These are phyloP conservation scores for Archilochus colubris DNA, from an alignment of 2,113 vertebrate genomes.

Conservation along the genomic window DNA sequence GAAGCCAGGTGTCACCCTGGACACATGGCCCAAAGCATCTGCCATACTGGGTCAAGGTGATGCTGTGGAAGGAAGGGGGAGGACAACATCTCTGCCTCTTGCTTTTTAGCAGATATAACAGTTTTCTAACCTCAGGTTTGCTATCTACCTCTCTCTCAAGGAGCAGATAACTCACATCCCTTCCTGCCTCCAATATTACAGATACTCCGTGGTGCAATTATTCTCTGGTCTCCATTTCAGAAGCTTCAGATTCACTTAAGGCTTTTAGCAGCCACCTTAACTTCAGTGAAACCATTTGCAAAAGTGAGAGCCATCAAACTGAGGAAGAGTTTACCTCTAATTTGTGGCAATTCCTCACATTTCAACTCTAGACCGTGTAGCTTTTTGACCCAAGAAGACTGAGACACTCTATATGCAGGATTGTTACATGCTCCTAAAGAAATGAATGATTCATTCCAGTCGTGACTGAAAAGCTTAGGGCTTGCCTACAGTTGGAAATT, in stretches of 20 bases:
- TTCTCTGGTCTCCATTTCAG: not conserved
- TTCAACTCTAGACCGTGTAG: not conserved
- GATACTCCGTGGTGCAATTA: not conserved
- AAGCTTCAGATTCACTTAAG: not conserved
- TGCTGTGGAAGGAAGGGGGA: not conserved
- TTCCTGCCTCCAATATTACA: not conserved
- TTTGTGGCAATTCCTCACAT: not conserved
- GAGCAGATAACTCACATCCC: not conserved
- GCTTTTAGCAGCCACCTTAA: not conserved
- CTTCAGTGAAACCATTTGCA: slow-evolving; percentile 1
- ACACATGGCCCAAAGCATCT: accelerated
- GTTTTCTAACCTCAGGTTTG: not conserved
- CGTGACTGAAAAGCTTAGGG: slow-evolving; percentile 67
- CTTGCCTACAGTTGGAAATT: slow-evolving; percentile 70
- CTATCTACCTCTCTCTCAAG: not conserved
- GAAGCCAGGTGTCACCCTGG: not conserved
- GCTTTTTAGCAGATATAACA: not conserved
- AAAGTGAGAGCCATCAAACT: not conserved
- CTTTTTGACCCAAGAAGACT: slow-evolving; percentile 41
- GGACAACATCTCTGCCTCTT: not conserved
- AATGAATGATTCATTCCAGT: slow-evolving; percentile 70
- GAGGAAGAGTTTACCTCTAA: slow-evolving; percentile 13
- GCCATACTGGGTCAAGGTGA: not conserved
- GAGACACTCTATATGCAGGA: slow-evolving; percentile 2
- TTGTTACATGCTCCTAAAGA: slow-evolving; percentile 47